These are phyloP conservation scores for Pangasius sanitwongsei DNA, from an alignment of 2,797 vertebrate genomes.

Conservation along the genomic window DNA sequence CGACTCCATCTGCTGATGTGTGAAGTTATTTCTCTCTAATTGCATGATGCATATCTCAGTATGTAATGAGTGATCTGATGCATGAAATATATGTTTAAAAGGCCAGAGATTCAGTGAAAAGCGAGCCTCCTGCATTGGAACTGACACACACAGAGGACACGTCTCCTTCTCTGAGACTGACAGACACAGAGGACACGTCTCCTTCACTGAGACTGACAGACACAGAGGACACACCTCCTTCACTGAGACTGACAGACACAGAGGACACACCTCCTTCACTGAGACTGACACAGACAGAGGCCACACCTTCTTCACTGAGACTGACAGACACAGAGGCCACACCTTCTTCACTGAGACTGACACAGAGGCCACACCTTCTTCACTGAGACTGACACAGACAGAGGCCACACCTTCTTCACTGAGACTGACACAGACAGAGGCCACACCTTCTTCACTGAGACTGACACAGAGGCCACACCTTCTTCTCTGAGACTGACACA, in stretches of 20 bases:
- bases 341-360: not conserved
- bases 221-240: too few relatives aligned
- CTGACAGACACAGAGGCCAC: not conserved
- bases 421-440: not conserved
- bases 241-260: too few relatives aligned
- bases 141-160: not conserved
- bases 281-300: not conserved
- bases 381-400: not conserved
- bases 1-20: slow-evolving; percentile 12
- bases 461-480: not conserved
- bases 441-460: not conserved
- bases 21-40: slow-evolving; percentile 15
- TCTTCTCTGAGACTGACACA: not conserved
- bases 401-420: not conserved
- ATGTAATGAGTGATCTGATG: not conserved
- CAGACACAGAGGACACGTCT: not conserved
- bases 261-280: not conserved
- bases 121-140: too few relatives aligned
- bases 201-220: not conserved
- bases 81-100: not conserved
- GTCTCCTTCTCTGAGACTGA: not conserved
- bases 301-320: not conserved
- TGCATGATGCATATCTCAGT: not conserved
- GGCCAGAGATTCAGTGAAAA: not conserved
- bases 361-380: not conserved